Evolutionary conservation across 2,797 vertebrate genomes (phyloP), one percentile per base, ranked within the genome.

Genomic region (Caiman crocodilus): DNA sequence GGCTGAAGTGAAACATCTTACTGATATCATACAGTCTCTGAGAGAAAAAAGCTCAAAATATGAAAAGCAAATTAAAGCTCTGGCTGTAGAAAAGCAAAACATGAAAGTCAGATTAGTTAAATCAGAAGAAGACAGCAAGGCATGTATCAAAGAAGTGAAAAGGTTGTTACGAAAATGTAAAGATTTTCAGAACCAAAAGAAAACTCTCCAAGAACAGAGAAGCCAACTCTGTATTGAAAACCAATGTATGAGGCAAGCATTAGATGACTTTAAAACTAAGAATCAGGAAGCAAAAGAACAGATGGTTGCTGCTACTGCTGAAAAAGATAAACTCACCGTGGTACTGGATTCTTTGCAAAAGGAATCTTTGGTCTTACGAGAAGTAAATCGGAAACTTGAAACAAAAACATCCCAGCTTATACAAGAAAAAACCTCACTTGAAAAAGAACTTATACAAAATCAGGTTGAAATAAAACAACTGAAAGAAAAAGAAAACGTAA

Each of bases 131-230:
- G 92, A 96, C 23, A 85, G 89, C 67, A 97, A 95, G 63, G 96
- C 94, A 69, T 95, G 91, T 58, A 76, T 95, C 76, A 85, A 96
- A 65, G 97, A 98, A 91, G 63, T 97, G 30, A 97, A 97, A 83
- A 97, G 80, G 60, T 57, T 98, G 28, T 73, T 97, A 30, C 92
- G 91, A 55, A 98, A 96, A 57, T 97, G 94, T 28, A 93, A 96
- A 21, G 96, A 96, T 82, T 95, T 98, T 83, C 96, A 97, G 88
- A 89, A 79, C 56, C 94, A 96, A 78, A 97, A 95, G 58, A 96
- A 96, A 88, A 86, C 58, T 56, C 93, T 97, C 26, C 96, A 97
- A 60, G 88, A 96, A 87, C 95, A 97, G 82, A 96, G 90, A 2
- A 94, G 84, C 59, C 96, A 96, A 16, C 91, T 98, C 60, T 93